Base-by-base conservation (phyloP, 2,888 invertebrate species). In the Heliconius erato region DNA sequence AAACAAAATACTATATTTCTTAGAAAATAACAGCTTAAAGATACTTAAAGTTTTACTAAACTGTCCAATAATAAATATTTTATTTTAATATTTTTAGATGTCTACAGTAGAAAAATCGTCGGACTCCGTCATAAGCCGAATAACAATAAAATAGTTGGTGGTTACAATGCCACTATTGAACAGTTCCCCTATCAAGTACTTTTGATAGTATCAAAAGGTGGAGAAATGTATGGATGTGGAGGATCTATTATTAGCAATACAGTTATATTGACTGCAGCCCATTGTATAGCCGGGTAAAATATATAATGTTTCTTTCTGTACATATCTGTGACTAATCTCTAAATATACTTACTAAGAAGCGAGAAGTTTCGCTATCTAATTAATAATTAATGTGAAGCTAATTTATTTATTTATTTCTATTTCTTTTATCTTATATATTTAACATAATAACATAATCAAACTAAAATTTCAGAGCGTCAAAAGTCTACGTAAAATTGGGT, bases 231-330 rank as follows among this genome's bases (percentile, higher is more conserved):
- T 88, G 82, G 91, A 91, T 96, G 96, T 85, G 96, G 95, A 6
- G 96, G 95, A 0, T 93, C 94, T 14, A 94, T 96, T 83, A 87
- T 96, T 68, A 93, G 87, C 81, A 32, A 69, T 1, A 83, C 86
- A 19, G 88, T 88, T 82, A 87, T 96, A 12, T 84, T 96, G 6
- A 94, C 95, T 5, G 96, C 96, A 40, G 96, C 96, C 4, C 96
- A 96, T 87, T 96, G 96, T 84, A 85, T 95, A 2, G 19, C 54
- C 6, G 74, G 77, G 85, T 86, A 85, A 49, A 7, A 54, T 54
- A 40, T 40, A 40, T 40, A 40, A 40, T 40, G 1, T 19, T 54
- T 7, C 19, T 54, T 54, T 54, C 19, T 54, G 6, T 54, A 19
- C 19, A 54, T 54, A 7, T 54, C 19, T 54, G 54, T 54, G 2